Percentiles rank a stretch among this genome's conserved stretches.
These are phyloP conservation scores for Manis crassicaudata DNA, from an alignment of 2,797 vertebrate genomes.

Conservation along the genomic window DNA sequence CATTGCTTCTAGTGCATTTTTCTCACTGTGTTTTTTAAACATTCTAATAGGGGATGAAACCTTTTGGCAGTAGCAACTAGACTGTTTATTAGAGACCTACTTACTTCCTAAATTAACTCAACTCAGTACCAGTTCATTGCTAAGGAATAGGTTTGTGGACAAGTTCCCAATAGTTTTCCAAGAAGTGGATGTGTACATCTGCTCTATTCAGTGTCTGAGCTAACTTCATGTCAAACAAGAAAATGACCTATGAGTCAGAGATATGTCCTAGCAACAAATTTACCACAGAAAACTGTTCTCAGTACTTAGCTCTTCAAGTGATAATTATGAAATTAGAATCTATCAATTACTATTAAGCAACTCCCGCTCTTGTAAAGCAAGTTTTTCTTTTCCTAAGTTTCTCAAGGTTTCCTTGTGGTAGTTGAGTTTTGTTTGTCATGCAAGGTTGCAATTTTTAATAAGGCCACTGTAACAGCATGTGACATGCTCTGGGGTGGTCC, in stretches of 20 bases:
- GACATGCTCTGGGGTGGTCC: conserved; percentile 22
- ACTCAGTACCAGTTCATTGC: neutral
- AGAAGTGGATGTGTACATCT: neutral
- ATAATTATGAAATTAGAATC: conserved; percentile 46
- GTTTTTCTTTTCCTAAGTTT: conserved; percentile 63
- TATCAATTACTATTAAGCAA: conserved; percentile 23
- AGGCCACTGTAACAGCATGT: conserved; percentile 41
- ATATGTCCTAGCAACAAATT: conserved; percentile 25
- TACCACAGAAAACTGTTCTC: conserved; percentile 38
- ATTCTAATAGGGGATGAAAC: conserved; percentile 2
- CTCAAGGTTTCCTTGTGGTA: conserved; percentile 67
- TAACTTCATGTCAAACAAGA: conserved; percentile 31
- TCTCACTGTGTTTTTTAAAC: conserved; percentile 38
- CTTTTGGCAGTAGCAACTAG: neutral
- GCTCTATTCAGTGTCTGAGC: conserved; percentile 11
- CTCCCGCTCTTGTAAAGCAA: conserved; percentile 3
- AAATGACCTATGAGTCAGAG: conserved; percentile 45
- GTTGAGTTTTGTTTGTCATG: conserved; percentile 41
- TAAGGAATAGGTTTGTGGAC: conserved; percentile 4
- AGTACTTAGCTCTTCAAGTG: neutral
- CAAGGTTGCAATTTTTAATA: conserved; percentile 52
- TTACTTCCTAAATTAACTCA: conserved; percentile 55
- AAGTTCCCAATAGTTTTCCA: neutral
- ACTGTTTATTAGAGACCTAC: neutral
- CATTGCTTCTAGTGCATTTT: neutral